Conservation (phyloP, 2,113 vertebrate genomes). For the Microtus montanus region DNA sequence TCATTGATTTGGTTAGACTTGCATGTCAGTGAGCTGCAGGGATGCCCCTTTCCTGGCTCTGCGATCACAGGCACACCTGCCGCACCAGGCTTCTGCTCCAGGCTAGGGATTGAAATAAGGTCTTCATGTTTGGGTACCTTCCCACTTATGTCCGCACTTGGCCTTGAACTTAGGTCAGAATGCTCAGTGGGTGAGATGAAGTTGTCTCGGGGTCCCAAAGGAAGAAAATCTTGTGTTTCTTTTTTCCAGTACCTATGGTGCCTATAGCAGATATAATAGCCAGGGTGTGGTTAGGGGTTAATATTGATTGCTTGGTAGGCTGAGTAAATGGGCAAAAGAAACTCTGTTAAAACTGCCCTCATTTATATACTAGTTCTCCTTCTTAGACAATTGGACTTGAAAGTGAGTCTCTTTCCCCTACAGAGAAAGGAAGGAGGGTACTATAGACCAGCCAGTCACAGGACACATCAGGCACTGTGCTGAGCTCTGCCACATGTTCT, state of each 20-base stretch:
- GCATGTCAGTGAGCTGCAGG: not conserved
- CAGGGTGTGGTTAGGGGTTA: rapidly evolving
- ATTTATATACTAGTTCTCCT: not conserved
- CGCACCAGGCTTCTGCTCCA: not conserved
- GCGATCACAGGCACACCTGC: not conserved
- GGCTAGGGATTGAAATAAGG: not conserved
- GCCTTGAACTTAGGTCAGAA: not conserved
- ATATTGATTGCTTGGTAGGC: not conserved
- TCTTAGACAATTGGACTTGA: not conserved
- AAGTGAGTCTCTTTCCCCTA: not conserved
- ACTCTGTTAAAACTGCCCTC: too few relatives aligned
- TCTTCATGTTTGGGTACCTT: not conserved
- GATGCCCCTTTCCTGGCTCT: not conserved
- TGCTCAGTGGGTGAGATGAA: not conserved
- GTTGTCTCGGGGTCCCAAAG: not conserved
- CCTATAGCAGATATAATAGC: not conserved
- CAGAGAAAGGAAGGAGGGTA: not conserved
- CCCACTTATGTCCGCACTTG: not conserved
- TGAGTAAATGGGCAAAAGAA: not conserved
- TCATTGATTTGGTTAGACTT: not conserved
- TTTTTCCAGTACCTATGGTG: not conserved
- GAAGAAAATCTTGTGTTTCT: not conserved
- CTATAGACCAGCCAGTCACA: rapidly evolving
- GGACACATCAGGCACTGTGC: not conserved
- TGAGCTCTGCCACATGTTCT: not conserved